Base-by-base conservation (phyloP, 1,140 invertebrate genomes). In the Sycophila sp. region DNA sequence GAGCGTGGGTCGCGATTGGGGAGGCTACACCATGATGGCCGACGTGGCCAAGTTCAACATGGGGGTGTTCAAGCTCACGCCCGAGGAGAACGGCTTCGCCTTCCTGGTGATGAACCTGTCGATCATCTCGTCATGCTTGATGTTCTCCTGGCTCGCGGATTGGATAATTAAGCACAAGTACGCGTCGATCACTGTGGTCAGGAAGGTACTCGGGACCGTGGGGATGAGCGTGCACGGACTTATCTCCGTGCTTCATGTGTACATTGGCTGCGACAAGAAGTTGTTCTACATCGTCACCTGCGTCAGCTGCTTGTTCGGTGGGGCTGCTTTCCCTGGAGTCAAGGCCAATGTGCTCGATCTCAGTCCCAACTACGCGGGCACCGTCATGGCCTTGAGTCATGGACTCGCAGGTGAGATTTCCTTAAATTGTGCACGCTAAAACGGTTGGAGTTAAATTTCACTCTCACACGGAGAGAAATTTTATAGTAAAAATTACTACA, bases 41-140 rank as follows among this genome's bases (percentile, higher is more conserved):
- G 94, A 96, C 82, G 85, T 98, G 22, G 96, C 96, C 1, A 94
- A 94, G 88, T 98, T 96, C 84, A 94, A 98, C 91, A 92, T 92
- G 69, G 91, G 93, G 80, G 92, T 97, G 2, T 85, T 98, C 11
- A 91, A 94, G 78, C 96, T 94, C 82, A 90, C 94, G 73, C 92
- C 96, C 40, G 90, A 89, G 74, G 82, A 89, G 74, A 91, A 92
- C 72, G 92, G 92, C 2, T 80, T 90, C 0, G 86, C 92, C 22
- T 92, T 91, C 2, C 89, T 91, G 0, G 66, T 92, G 19, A 92
- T 92, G 0, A 93, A 93, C 73, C 77, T 92, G 0, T 85, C 88
- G 47, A 93, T 93, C 91, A 92, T 91, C 90, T 83, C 93, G 15
- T 88, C 90, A 22, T 91, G 91, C 0, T 87, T 93, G 71, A 80